Percentiles rank a stretch among this genome's conserved stretches.
Evolutionary conservation across 2,888 invertebrate genomes (phyloP).

Genomic region (Tetropium fuscum): DNA sequence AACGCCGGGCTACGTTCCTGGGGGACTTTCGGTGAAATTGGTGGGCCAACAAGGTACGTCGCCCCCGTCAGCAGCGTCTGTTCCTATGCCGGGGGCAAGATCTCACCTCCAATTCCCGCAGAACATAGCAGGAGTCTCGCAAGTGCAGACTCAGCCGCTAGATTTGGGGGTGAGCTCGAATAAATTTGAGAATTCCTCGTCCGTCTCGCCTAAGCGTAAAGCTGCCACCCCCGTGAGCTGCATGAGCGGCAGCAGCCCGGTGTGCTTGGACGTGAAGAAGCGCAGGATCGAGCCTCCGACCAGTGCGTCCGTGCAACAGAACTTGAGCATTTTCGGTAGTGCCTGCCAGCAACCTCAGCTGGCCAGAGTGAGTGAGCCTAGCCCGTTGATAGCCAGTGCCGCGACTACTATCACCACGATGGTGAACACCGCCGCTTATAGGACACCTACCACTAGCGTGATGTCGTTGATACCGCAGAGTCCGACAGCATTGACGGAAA

Average conservation of each 20-base stretch:
- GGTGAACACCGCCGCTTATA: conserved; percentile 73
- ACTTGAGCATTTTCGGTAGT: conserved; percentile 34
- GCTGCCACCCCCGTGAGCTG: conserved; percentile 67
- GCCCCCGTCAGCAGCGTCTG: conserved; percentile 65
- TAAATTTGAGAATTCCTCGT: conserved; percentile 54
- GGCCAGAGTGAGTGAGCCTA: conserved; percentile 73
- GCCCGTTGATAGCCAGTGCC: conserved; percentile 78
- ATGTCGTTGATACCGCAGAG: conserved; percentile 48
- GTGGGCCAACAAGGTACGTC: conserved; percentile 68
- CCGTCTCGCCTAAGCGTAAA: conserved; percentile 74
- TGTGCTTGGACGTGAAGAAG: conserved; percentile 74
- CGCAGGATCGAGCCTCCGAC: conserved; percentile 70
- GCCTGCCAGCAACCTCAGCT: conserved; percentile 65
- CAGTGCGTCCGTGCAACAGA: conserved; percentile 37
- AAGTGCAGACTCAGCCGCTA: conserved; percentile 78
- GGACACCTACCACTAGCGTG: conserved; percentile 50
- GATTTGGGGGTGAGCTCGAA: conserved; percentile 78
- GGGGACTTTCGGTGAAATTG: conserved; percentile 58
- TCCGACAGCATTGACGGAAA: conserved; percentile 56
- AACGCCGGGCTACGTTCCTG: conserved; percentile 52
- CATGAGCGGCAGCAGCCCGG: conserved; percentile 59
- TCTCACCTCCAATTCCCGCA: conserved; percentile 53
- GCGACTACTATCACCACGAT: conserved; percentile 78
- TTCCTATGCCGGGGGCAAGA: conserved; percentile 60
- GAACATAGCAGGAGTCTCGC: conserved; percentile 59